phyloP scores from a whole-genome alignment of 2,797 vertebrate genomes.

The Paramormyrops hopkinsi region DNA sequence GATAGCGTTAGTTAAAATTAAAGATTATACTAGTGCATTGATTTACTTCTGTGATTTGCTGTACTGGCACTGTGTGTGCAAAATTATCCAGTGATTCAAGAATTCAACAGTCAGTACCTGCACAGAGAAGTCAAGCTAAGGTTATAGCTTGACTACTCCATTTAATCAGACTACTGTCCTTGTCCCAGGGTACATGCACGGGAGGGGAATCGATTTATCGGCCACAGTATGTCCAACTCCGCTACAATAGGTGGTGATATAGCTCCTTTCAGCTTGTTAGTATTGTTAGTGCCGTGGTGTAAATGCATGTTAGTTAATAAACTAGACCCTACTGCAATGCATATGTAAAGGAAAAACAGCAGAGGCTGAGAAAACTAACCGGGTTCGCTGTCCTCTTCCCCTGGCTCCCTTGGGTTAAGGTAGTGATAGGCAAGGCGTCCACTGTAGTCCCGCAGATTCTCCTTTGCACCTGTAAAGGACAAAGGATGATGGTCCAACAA shows the following conservation, averaged over 20 bases:
- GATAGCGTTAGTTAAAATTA: background rate
- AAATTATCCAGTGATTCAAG: background rate
- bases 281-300: background rate
- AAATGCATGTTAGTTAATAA: background rate
- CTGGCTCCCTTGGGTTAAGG: conserved; percentile 48
- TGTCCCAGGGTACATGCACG: background rate
- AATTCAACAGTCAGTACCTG: background rate
- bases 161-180: background rate
- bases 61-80: background rate
- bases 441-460: conserved; percentile 68
- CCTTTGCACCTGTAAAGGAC: conserved; percentile 59
- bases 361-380: conserved; percentile 49
- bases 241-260: background rate
- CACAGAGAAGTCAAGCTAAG: background rate
- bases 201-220: background rate
- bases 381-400: conserved; percentile 46
- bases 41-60: background rate
- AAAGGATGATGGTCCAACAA: background rate
- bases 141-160: background rate
- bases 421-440: conserved; percentile 64
- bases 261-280: background rate
- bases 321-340: background rate
- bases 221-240: background rate
- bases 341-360: background rate
- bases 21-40: background rate